Evolutionary conservation across 1,140 invertebrate species (phyloP).

Genomic region (Diorhabda elongata): DNA sequence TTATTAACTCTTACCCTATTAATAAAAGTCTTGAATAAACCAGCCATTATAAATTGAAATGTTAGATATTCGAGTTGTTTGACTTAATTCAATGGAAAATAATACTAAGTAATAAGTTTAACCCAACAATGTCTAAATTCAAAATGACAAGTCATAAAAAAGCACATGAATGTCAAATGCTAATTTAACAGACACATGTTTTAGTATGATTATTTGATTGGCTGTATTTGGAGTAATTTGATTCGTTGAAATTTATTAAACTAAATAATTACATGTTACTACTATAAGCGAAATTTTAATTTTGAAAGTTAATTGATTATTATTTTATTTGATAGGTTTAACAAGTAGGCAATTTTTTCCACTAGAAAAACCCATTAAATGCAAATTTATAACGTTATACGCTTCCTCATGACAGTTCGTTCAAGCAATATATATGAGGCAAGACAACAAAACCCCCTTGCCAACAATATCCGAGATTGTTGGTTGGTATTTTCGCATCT

Average conservation of each 20-base stretch:
- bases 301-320: too few species aligned
- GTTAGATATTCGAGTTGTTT: too few species aligned
- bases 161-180: too few species aligned
- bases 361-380: not conserved
- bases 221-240: too few species aligned
- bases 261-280: too few species aligned
- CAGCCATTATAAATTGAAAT: conserved; percentile 22
- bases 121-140: not conserved
- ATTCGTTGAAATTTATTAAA: too few species aligned
- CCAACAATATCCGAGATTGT: conserved; percentile 39
- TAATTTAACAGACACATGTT: too few species aligned
- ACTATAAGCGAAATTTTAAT: too few species aligned
- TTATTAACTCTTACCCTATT: conserved; percentile 21
- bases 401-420: conserved; percentile 17
- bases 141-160: not conserved
- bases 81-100: too few species aligned
- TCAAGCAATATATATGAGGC: conserved; percentile 25
- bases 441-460: conserved; percentile 22
- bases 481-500: conserved; percentile 36
- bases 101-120: too few species aligned
- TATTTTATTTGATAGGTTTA: too few species aligned
- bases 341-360: not conserved
- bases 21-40: conserved; percentile 27
- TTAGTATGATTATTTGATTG: too few species aligned
- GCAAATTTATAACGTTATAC: not conserved